A percentile compares a stretch with the other conserved stretches of the same genome.
Conservation (phyloP, 1,140 invertebrate species). For the Drosophila fuyamai region DNA sequence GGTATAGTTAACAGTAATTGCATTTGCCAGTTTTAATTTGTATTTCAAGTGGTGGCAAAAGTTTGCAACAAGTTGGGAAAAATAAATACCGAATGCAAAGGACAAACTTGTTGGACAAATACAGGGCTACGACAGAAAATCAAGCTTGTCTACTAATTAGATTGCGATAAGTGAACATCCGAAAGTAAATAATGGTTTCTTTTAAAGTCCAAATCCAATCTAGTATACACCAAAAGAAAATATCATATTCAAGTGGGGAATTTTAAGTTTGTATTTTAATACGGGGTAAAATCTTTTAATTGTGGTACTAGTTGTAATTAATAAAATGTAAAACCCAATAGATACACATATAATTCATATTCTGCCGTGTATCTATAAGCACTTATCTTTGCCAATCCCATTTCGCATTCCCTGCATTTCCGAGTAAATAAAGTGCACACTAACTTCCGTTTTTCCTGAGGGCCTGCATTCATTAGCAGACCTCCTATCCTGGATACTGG, state of each 20-base stretch:
- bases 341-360: not conserved
- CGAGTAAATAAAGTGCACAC: conserved; percentile 18
- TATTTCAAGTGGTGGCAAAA: conserved; percentile 58
- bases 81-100: conserved; percentile 25
- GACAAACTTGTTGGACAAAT: conserved; percentile 41
- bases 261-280: no score
- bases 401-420: conserved; percentile 2
- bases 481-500: not conserved
- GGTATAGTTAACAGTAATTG: conserved; percentile 74
- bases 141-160: conserved; percentile 29
- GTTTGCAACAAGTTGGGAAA: conserved; percentile 65
- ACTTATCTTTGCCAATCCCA: conserved; percentile 17
- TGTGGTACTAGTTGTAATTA: no score
- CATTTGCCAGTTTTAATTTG: conserved; percentile 73
- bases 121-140: conserved; percentile 11
- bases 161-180: conserved; percentile 32
- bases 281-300: no score
- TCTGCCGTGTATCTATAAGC: not conserved
- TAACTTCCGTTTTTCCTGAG: conserved; percentile 3
- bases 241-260: not conserved
- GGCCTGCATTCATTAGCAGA: conserved; percentile 17
- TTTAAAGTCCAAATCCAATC: not conserved
- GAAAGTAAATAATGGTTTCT: conserved; percentile 2
- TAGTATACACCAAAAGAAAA: not conserved
- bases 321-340: not conserved